Conservation (phyloP, 2,888 invertebrate genomes). For the Nysson spinosus region DNA sequence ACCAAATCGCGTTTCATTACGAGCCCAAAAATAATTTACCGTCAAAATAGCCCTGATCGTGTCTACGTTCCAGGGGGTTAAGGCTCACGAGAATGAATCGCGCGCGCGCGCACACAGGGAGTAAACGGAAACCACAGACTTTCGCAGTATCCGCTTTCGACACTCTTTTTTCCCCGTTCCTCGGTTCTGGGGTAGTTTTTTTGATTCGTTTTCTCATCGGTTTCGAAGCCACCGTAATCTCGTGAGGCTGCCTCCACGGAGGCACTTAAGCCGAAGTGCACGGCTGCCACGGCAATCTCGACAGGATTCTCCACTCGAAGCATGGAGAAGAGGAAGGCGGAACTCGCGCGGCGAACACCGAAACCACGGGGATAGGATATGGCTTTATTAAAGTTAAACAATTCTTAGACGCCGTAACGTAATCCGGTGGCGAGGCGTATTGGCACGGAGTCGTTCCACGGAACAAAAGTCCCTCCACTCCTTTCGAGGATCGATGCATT, state of each 20-base stretch:
- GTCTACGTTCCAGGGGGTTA: too few relatives aligned
- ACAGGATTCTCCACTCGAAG: conserved; percentile 17
- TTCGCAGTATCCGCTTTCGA: neutral
- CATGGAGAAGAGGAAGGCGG: conserved; percentile 15
- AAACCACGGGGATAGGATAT: conserved; percentile 10
- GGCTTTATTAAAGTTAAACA: conserved; percentile 46
- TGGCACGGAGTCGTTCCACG: conserved; percentile 32
- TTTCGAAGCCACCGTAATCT: conserved; percentile 17
- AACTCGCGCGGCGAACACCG: conserved; percentile 6
- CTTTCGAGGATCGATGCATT: conserved; percentile 13
- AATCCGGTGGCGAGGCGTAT: conserved; percentile 34
- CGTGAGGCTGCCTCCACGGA: conserved; percentile 15
- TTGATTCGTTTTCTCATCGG: conserved; percentile 14
- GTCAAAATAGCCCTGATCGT: too few relatives aligned
- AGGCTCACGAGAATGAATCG: neutral
- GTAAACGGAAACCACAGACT: neutral
- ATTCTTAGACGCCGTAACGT: conserved; percentile 26
- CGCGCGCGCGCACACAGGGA: neutral
- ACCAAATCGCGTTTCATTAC: too few relatives aligned
- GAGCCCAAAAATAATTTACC: too few relatives aligned
- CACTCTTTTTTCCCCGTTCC: neutral
- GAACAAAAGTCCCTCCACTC: conserved; percentile 22
- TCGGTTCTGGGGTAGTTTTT: neutral
- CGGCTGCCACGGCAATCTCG: conserved; percentile 25
- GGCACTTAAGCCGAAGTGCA: conserved; percentile 18